Evolutionary conservation across 1,140 invertebrate species (phyloP), one percentile per base, ranked within the genome.

Genomic region (Hycleus cichorii): DNA sequence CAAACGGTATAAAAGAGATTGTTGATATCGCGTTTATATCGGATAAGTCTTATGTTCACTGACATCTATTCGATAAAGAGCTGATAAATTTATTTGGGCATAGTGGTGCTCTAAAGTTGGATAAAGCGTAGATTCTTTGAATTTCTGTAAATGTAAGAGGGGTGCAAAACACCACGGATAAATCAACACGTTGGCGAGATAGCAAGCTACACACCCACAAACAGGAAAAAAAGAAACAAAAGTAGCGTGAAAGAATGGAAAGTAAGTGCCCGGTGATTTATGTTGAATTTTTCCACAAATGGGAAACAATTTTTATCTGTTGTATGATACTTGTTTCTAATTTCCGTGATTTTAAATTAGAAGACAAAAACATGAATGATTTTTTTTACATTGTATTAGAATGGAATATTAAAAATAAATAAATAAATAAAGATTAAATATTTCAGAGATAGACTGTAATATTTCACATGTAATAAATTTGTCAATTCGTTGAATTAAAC

Each of bases 21-120:
- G 50, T 46, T 49, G 49, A 61, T 61, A 61, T 61, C 59, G 48
- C 50, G 49, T 61, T 61, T 61, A 61, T 61, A 54, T 61, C 50
- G 55, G 47, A 55, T 60, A 48, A 42, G 55, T 56, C 52, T 52
- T 53, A 53, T 46, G 39, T 45, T 45, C 18, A 12, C 51, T 27
- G 43, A 42, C 47, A 27, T 47, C 55, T 54, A 54, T 57, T 44
- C 49, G 59, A 61, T 61, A 61, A 61, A 48, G 57, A 61, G 53
- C 55, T 57, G 59, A 61, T 55, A 61, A 61, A 61, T 61, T 61
- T 61, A 61, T 53, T 52, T 56, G 38, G 32, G 7, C 3, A 5
- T 44, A 24, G 54, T 47, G 45, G 49, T 61, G 53, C 40, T 50
- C 57, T 61, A 58, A 61, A 61, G 51, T 57, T 44, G 51, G 47